Evolutionary conservation across 2,888 invertebrate genomes (phyloP), one percentile per base, ranked within the genome.

Genomic region (Bibio marci): DNA sequence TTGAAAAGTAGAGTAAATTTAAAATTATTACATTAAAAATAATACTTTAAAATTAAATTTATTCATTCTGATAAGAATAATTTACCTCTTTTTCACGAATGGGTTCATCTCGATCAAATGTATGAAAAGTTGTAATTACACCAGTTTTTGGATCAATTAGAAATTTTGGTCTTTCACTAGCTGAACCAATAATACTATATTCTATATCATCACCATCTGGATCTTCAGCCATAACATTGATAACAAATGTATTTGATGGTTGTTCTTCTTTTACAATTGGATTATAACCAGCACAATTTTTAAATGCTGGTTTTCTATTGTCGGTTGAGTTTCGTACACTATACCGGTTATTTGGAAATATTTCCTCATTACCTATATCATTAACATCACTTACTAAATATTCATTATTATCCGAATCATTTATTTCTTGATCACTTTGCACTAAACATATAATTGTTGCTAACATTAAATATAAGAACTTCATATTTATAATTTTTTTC

Each of bases 31-130:
- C n/a, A n/a, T n/a, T n/a, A n/a, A n/a, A n/a, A n/a, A n/a, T n/a
- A n/a, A n/a, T n/a, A n/a, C n/a, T n/a, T n/a, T n/a, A n/a, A n/a
- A n/a, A n/a, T n/a, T n/a, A n/a, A n/a, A n/a, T n/a, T n/a, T n/a
- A n/a, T n/a, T n/a, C n/a, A n/a, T n/a, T n/a, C n/a, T n/a, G n/a
- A n/a, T n/a, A n/a, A n/a, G n/a, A n/a, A n/a, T n/a, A n/a, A n/a
- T n/a, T n/a, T 17, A 38, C 74, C 64, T 78, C 86, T 62, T 77
- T 88, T 62, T 77, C 82, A 52, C 80, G 69, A 32, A 74, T 71
- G 7, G 91, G 91, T 54, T 88, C 87, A 56, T 94, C 94, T 47
- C 91, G 75, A 64, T 92, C 88, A 59, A 92, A 82, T 38, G 71
- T 66, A 69, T 83, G 65, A 39, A 72, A 75, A 19, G 87, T 88